Evolutionary conservation across 2,888 invertebrate genomes (phyloP).

Genomic region (Neoascia interrupta): DNA sequence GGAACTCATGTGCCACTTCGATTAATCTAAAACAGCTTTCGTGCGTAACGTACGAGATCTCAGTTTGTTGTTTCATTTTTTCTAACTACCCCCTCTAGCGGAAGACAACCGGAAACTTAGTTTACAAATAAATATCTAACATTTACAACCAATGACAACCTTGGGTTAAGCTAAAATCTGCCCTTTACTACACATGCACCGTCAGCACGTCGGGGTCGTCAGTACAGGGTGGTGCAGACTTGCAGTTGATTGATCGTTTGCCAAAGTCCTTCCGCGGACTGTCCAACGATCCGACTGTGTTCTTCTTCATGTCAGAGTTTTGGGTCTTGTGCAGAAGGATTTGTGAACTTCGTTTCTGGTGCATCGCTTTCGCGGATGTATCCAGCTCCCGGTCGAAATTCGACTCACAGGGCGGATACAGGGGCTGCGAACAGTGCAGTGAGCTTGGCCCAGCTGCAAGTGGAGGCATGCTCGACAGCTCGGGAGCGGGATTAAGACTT

Average conservation of each 20-base stretch:
- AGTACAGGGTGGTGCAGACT: conserved; percentile 76
- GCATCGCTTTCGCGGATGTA: conserved; percentile 73
- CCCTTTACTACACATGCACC: conserved; percentile 80
- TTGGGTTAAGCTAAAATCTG: conserved; percentile 35
- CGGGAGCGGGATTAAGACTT: conserved; percentile 78
- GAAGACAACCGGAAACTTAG: conserved; percentile 64
- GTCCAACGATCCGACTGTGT: conserved; percentile 84
- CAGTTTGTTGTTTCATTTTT: conserved; percentile 20
- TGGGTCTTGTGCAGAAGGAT: conserved; percentile 90
- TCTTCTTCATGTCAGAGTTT: conserved; percentile 91
- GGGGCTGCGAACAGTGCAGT: conserved; percentile 78
- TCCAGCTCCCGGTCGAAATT: conserved; percentile 79
- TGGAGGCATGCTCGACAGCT: conserved; percentile 74
- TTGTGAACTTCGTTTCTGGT: conserved; percentile 82
- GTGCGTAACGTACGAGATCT: conserved; percentile 69
- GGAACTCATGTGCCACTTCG: conserved; percentile 68
- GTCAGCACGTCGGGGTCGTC: conserved; percentile 81
- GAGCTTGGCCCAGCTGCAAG: conserved; percentile 79
- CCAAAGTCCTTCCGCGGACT: conserved; percentile 87
- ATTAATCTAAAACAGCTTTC: conserved; percentile 53
- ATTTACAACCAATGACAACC: conserved; percentile 69
- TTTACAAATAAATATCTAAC: conserved; percentile 62
- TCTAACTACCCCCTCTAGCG: conserved; percentile 53
- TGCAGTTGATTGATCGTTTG: conserved; percentile 85
- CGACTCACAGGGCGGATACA: conserved; percentile 78